Conservation (phyloP, 2,797 vertebrate species). For the Todus mexicanus region DNA sequence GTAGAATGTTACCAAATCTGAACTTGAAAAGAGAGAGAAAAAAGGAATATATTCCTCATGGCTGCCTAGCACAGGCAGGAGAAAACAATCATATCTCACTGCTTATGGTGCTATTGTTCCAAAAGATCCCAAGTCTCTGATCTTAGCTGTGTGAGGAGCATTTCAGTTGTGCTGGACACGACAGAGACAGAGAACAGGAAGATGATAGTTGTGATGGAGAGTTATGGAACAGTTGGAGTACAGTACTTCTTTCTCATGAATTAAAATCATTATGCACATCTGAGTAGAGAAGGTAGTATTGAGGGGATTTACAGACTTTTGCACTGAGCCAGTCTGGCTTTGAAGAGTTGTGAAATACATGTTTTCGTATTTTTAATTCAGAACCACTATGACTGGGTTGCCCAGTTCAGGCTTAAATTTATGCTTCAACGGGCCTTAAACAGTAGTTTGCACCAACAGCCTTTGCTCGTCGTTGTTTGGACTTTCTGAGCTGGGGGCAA, state of each 20-base stretch:
- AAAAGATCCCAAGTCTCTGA: neutral
- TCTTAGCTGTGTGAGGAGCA: neutral
- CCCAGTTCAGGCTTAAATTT: neutral
- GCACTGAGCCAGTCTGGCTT: neutral
- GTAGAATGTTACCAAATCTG: neutral
- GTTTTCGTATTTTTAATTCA: neutral
- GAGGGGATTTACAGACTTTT: neutral
- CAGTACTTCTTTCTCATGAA: neutral
- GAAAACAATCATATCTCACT: neutral
- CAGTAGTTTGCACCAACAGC: neutral
- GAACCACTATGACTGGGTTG: neutral
- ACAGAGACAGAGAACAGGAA: neutral
- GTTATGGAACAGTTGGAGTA: neutral
- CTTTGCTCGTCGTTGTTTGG: neutral
- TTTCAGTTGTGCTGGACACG: neutral
- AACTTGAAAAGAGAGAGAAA: neutral
- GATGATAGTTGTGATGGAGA: neutral
- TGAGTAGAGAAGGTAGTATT: neutral
- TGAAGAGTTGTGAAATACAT: neutral
- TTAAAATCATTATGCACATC: rapidly evolving
- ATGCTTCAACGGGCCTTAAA: neutral
- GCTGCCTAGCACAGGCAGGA: neutral
- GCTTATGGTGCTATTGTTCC: neutral
- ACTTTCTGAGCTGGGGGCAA: neutral
- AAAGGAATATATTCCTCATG: neutral